Evolutionary conservation across 2,888 invertebrate genomes (phyloP).

Genomic region (Spicauda simplicius): DNA sequence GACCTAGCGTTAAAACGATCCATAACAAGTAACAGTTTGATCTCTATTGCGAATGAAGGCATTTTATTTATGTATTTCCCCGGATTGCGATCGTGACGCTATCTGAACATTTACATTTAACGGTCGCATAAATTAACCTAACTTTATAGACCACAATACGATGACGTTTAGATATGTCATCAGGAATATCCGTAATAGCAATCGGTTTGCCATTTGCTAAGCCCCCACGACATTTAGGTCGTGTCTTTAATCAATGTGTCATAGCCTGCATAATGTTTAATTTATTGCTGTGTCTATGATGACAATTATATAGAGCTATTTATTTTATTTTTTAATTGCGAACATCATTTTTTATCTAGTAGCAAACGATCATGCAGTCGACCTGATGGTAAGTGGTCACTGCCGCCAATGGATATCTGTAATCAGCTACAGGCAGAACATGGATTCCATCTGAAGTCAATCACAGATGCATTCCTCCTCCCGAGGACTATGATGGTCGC

Average conservation of each 20-base stretch:
- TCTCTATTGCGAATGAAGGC: constrained; percentile 10
- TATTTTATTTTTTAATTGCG: background rate
- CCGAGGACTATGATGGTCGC: too few species aligned
- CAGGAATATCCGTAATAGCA: constrained; percentile 34
- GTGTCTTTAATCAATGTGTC: constrained; percentile 35
- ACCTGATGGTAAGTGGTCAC: too few species aligned
- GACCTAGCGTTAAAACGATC: background rate
- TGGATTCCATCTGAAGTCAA: too few species aligned
- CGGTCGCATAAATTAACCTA: constrained; percentile 35
- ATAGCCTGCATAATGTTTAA: constrained; percentile 23
- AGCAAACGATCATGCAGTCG: too few species aligned
- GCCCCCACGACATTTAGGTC: constrained; percentile 31
- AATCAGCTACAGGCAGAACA: too few species aligned
- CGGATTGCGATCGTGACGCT: constrained; percentile 32
- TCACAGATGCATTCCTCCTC: too few species aligned
- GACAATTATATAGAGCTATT: constrained; percentile 4
- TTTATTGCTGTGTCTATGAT: constrained; percentile 16
- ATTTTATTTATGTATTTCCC: constrained; percentile 21
- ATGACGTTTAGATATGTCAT: constrained; percentile 38
- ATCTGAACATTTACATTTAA: constrained; percentile 34
- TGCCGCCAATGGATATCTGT: too few species aligned
- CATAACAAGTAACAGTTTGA: background rate
- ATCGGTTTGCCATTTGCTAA: constrained; percentile 33
- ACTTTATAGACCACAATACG: constrained; percentile 35
- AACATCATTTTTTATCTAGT: too few species aligned